A percentile compares a stretch with the other conserved stretches of the same genome.
Evolutionary conservation across 2,113 vertebrate genomes (phyloP).

Genomic region (Percina caprodes): DNA sequence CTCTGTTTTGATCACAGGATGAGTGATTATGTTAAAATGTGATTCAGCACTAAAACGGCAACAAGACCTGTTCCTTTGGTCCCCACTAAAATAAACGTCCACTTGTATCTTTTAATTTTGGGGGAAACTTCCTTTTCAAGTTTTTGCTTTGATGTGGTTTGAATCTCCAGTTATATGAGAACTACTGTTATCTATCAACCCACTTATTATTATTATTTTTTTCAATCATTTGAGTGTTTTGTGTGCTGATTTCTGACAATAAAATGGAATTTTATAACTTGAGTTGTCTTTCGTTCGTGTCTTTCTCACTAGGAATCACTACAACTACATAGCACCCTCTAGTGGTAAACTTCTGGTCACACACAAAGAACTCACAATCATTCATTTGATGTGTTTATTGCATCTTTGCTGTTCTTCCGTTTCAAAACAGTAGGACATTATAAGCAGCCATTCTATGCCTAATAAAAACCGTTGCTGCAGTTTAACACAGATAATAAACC

Average conservation of each 20-base stretch:
- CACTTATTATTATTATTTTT: conserved; percentile 3
- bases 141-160: conserved; percentile 65
- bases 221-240: conserved; percentile 85
- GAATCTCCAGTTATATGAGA: conserved; percentile 49
- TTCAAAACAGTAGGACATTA: conserved; percentile 82
- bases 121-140: conserved; percentile 59
- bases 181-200: conserved; percentile 65
- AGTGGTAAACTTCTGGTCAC: not conserved
- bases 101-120: conserved; percentile 39
- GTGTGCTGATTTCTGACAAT: conserved; percentile 87
- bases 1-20: not conserved
- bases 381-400: conserved; percentile 84
- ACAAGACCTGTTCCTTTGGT: conserved; percentile 21
- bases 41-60: conserved; percentile 46
- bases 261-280: conserved; percentile 90
- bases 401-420: conserved; percentile 76
- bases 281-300: conserved; percentile 21
- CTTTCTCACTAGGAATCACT: not conserved
- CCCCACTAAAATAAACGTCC: conserved; percentile 29
- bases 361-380: conserved; percentile 9
- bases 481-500: conserved; percentile 33
- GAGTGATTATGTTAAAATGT: conserved; percentile 14
- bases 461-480: conserved; percentile 42
- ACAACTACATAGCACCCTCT: conserved; percentile 27
- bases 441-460: conserved; percentile 65